phyloP scores from a whole-genome alignment of 2,797 vertebrate genomes.

The Eulemur albifrons region DNA sequence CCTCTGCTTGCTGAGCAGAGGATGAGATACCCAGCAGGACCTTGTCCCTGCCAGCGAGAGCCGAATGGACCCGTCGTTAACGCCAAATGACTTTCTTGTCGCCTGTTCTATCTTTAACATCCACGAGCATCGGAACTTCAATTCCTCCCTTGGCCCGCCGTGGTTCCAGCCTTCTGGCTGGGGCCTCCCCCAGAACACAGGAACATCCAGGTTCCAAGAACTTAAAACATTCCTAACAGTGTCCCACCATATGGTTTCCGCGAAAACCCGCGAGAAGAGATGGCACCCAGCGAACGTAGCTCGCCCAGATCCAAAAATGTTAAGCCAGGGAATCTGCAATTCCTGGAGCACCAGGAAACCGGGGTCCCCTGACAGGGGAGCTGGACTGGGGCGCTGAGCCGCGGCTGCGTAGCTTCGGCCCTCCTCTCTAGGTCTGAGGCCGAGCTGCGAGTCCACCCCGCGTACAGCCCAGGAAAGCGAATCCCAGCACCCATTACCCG shows the following conservation, averaged over 20 bases:
- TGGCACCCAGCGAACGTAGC: neutral
- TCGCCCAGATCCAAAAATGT: neutral
- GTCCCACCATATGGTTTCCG: neutral
- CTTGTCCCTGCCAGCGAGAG: neutral
- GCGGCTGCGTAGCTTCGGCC: neutral
- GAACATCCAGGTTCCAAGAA: neutral
- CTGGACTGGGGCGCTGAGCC: no score
- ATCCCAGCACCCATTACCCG: fast-evolving
- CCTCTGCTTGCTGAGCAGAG: neutral
- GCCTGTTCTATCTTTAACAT: neutral
- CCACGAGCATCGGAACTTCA: neutral
- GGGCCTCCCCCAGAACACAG: neutral
- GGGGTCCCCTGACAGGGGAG: no score
- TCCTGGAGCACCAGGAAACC: neutral
- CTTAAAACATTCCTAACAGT: neutral
- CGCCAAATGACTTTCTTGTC: neutral
- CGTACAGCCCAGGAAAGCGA: fast-evolving
- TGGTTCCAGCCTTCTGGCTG: neutral
- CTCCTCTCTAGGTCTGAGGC: neutral
- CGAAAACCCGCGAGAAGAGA: neutral
- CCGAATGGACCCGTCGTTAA: neutral
- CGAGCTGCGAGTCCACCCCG: neutral
- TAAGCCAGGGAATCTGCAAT: neutral
- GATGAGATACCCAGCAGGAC: neutral
- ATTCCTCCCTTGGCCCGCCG: neutral